Base-by-base conservation (phyloP, 64 coral and sea anemone genomes). In the Orbicella faveolata region DNA sequence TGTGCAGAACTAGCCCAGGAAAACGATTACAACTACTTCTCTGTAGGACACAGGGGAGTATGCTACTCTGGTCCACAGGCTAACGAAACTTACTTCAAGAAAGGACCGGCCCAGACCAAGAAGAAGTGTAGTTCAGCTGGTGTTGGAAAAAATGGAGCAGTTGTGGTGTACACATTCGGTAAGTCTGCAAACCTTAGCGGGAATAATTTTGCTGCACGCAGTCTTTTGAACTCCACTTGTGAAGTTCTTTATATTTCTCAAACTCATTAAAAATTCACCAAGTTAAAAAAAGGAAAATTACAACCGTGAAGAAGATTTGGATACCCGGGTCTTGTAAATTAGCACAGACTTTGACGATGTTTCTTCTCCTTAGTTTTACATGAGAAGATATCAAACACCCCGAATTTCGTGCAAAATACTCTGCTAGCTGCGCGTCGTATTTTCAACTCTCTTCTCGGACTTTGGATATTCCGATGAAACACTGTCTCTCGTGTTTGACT, bases 91-190 rank as follows among this genome's bases (percentile, higher is more conserved):
- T 90, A 90, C 52, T 90, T 75, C 21, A 53, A 75, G 16, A 21
- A 61, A 2, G 69, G 79, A 23, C 12, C 68, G n/a, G 67, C 52
- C 19, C 14, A 37, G 4, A 36, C 1, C 16, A 76, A 76, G 21
- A 53, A 20, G 25, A 34, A 73, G 3, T 90, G 88, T 44, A 52
- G 9, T 23, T 20, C 34, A 35, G 83, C 64, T 4, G 89, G 89
- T 3, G 67, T 83, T n/a, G 89, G 89, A 9, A 54, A 52, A 37
- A 73, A 52, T 12, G 54, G 19, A 3, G 26, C 34, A 15, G 1
- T 23, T 62, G 79, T 73, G 21, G 88, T 59, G 36, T 90, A 81
- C 70, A 73, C 88, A 0, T 81, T 90, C 36, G 88, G 88, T 90
- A 80, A 81, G 88, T 90, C 15, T 2, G 10, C 17, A 48, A 48